These are phyloP conservation scores for Bryconaethiops microstoma DNA, from an alignment of 2,797 vertebrate genomes.

Conservation along the genomic window DNA sequence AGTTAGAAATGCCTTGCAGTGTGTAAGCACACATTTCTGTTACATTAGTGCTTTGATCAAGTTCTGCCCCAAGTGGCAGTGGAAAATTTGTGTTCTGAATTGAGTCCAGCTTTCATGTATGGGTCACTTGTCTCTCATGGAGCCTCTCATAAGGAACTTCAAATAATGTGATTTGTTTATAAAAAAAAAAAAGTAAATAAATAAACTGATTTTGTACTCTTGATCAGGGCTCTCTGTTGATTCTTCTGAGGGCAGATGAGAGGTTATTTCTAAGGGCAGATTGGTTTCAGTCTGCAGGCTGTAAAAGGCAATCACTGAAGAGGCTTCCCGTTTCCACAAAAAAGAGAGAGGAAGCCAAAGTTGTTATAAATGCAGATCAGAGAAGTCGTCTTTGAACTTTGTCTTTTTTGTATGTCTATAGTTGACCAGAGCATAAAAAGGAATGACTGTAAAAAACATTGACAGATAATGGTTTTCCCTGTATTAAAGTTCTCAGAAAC, in stretches of 20 bases:
- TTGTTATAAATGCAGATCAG: neutral
- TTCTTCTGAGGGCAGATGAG: neutral
- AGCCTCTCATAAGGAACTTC: neutral
- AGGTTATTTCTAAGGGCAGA: neutral
- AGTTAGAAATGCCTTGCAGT: neutral
- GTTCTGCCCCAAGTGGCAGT: neutral
- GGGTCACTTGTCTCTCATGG: neutral
- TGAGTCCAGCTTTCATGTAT: too few relatives aligned
- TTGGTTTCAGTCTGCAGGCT: conserved; percentile 5
- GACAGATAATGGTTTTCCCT: conserved; percentile 12
- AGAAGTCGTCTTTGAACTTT: neutral
- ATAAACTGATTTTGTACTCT: neutral
- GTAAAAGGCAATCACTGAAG: neutral
- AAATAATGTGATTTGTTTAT: neutral
- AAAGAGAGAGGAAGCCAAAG: neutral
- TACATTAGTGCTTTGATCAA: too few relatives aligned
- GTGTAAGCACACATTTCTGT: too few relatives aligned
- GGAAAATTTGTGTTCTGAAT: neutral
- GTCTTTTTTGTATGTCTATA: neutral
- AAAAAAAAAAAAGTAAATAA: too few relatives aligned
- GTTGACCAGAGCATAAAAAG: neutral
- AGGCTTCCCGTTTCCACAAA: neutral
- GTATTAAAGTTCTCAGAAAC: conserved; percentile 18
- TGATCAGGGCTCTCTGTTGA: neutral
- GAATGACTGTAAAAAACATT: too few relatives aligned